Evolutionary conservation across 2,888 invertebrate genomes (phyloP).

Genomic region (Pherbina coryleti): DNA sequence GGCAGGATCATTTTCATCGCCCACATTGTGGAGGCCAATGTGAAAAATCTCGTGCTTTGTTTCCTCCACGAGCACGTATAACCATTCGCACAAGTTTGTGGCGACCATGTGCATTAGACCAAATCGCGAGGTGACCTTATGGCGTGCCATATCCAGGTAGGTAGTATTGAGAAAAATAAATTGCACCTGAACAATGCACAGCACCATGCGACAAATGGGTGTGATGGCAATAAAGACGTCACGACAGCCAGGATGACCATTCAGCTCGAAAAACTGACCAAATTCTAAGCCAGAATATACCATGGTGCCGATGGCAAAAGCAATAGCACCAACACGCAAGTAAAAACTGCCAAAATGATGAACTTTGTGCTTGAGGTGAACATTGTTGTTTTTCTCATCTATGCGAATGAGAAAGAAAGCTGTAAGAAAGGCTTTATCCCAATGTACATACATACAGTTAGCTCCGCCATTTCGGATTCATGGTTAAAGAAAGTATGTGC

Average conservation of each 20-base stretch:
- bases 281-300: conserved; percentile 80
- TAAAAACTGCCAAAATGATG: conserved; percentile 88
- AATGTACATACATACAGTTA: too few relatives aligned
- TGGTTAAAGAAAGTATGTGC: too few relatives aligned
- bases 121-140: conserved; percentile 83
- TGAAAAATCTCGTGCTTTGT: conserved; percentile 89
- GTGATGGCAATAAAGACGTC: conserved; percentile 80
- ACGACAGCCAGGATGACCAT: conserved; percentile 73
- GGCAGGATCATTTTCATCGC: conserved; percentile 47
- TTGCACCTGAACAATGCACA: conserved; percentile 92
- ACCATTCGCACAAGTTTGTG: conserved; percentile 93
- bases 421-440: too few relatives aligned
- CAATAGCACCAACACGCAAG: conserved; percentile 83
- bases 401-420: conserved; percentile 12
- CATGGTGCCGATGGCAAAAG: conserved; percentile 75
- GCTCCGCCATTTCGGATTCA: too few relatives aligned
- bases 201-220: conserved; percentile 83
- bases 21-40: conserved; percentile 71
- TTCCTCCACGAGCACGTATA: conserved; percentile 88
- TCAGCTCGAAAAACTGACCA: conserved; percentile 82
- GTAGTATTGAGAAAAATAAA: conserved; percentile 94
- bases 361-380: conserved; percentile 66
- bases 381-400: conserved; percentile 67
- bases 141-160: conserved; percentile 75
- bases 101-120: conserved; percentile 94